These are phyloP conservation scores for Habroteleia sp. DNA, from an alignment of 2,888 invertebrate species.

Conservation along the genomic window DNA sequence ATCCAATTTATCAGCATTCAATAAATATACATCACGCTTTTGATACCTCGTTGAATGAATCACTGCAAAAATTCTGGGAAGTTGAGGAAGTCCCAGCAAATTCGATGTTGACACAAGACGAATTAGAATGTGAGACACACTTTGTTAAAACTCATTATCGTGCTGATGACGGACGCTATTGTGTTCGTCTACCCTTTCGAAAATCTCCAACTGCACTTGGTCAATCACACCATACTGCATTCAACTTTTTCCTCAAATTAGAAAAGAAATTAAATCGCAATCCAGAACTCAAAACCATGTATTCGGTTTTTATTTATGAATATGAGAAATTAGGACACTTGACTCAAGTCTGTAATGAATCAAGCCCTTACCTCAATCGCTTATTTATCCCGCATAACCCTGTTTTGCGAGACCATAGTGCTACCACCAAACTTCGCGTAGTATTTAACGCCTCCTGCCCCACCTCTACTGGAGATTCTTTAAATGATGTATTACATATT, in stretches of 20 bases:
- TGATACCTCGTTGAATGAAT: constrained; percentile 14
- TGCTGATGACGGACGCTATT: constrained; percentile 2
- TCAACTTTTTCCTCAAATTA: constrained; percentile 1
- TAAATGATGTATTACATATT: constrained; percentile 8
- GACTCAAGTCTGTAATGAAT: background rate
- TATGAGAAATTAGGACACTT: constrained; percentile 21
- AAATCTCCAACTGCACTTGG: constrained; percentile 1
- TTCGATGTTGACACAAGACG: background rate
- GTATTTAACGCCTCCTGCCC: constrained; percentile 8
- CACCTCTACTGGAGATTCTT: background rate
- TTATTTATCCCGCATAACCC: constrained; percentile 7
- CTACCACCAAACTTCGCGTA: constrained; percentile 3
- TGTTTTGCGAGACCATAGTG: constrained; percentile 1
- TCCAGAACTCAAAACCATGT: background rate
- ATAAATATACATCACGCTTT: constrained; percentile 12
- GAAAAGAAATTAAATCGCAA: constrained; percentile 6
- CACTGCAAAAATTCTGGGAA: no score
- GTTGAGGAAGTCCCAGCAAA: constrained; percentile 1
- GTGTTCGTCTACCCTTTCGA: constrained; percentile 7
- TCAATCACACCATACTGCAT: constrained; percentile 4
- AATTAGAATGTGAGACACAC: constrained; percentile 2
- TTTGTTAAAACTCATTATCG: constrained; percentile 1
- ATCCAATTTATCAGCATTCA: background rate
- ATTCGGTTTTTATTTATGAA: constrained; percentile 17
- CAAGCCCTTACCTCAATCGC: background rate